Conservation (phyloP, 1,140 invertebrate genomes). For the Drosophila erecta region DNA sequence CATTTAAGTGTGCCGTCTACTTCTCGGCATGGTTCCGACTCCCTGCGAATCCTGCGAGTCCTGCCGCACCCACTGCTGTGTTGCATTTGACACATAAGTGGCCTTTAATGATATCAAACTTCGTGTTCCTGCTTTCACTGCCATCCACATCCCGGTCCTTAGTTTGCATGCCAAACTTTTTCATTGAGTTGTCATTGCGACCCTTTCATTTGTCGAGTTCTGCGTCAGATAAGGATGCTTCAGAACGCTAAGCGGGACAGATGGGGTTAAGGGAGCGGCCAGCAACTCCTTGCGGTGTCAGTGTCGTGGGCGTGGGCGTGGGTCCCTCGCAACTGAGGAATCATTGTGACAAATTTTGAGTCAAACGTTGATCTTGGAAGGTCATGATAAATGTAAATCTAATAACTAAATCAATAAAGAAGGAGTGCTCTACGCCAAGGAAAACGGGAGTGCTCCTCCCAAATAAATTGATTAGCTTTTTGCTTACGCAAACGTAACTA, state of each 20-base stretch:
- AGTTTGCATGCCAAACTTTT: slow-evolving; percentile 73
- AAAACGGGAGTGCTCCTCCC: too few relatives aligned
- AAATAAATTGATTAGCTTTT: too few relatives aligned
- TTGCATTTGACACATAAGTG: slow-evolving; percentile 78
- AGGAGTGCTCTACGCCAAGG: too few relatives aligned
- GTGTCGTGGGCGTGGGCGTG: slow-evolving; percentile 1
- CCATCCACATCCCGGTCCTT: slow-evolving; percentile 39
- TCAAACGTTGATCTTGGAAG: slow-evolving; percentile 30
- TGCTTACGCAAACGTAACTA: too few relatives aligned
- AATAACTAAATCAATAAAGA: too few relatives aligned
- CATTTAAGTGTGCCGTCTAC: slow-evolving; percentile 67
- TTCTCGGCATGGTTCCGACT: slow-evolving; percentile 18
- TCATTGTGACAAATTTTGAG: slow-evolving; percentile 30
- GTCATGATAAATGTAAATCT: slow-evolving; percentile 1
- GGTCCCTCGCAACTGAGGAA: slow-evolving; percentile 18
- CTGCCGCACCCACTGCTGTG: slow-evolving; percentile 28
- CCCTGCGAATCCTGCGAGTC: slow-evolving; percentile 12
- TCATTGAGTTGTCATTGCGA: slow-evolving; percentile 64
- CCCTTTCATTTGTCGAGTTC: slow-evolving; percentile 62
- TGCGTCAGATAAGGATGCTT: slow-evolving; percentile 51
- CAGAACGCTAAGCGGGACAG: background rate
- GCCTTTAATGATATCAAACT: slow-evolving; percentile 78
- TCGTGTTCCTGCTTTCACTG: slow-evolving; percentile 55
- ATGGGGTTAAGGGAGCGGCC: slow-evolving; percentile 3
- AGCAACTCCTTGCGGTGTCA: slow-evolving; percentile 14